phyloP scores from a whole-genome alignment of 2,888 invertebrate species.

The Drosophila leonis region DNA sequence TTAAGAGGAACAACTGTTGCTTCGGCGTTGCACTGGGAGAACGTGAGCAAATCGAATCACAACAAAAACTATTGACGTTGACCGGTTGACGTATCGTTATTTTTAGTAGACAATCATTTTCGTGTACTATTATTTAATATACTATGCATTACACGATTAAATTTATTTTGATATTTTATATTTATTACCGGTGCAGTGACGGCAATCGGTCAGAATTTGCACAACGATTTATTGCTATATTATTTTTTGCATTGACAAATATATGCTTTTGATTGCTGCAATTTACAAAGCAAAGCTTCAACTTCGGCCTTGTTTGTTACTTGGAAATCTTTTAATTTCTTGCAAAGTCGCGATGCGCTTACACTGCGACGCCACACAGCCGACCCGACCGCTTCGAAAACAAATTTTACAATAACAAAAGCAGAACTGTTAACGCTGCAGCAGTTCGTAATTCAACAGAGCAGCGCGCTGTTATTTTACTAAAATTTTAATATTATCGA shows the following conservation, averaged over 20 bases:
- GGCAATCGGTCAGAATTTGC: background rate
- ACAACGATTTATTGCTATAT: background rate
- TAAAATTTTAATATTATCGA: slow-evolving; percentile 17
- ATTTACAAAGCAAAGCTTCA: slow-evolving; percentile 22
- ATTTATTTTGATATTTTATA: too few relatives aligned
- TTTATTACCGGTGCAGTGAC: slow-evolving; percentile 32
- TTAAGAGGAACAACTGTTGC: slow-evolving; percentile 49
- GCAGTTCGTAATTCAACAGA: slow-evolving; percentile 30
- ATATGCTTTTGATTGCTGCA: background rate
- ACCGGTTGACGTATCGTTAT: slow-evolving; percentile 17
- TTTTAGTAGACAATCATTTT: background rate
- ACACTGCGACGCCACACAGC: slow-evolving; percentile 20
- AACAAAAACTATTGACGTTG: slow-evolving; percentile 23
- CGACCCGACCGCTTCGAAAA: slow-evolving; percentile 41
- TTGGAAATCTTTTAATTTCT: slow-evolving; percentile 32
- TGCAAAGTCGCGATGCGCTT: slow-evolving; percentile 31
- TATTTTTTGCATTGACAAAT: background rate
- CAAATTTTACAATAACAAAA: slow-evolving; percentile 52
- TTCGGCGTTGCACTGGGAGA: slow-evolving; percentile 38
- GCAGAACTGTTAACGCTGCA: slow-evolving; percentile 16
- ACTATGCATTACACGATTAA: slow-evolving; percentile 9
- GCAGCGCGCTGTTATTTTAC: background rate
- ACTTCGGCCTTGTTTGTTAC: slow-evolving; percentile 24
- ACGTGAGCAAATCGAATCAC: slow-evolving; percentile 28
- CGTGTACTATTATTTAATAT: slow-evolving; percentile 10